Evolutionary conservation across 1,140 invertebrate genomes (phyloP).

Genomic region (Micrasema minimum): DNA sequence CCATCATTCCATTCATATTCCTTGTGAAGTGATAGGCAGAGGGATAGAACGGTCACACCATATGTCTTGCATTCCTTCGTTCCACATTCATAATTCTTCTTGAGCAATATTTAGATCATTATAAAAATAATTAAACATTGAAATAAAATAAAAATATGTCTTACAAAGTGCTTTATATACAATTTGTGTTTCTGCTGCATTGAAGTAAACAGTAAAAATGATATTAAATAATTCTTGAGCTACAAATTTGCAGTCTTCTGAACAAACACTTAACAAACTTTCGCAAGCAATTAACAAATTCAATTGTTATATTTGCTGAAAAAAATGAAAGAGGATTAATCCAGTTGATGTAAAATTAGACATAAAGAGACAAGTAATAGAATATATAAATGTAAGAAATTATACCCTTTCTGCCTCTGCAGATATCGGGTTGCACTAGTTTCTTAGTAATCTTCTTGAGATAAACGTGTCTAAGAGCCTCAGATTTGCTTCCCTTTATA

Average conservation of each 20-base stretch:
- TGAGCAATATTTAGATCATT: no score
- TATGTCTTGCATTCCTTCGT: no score
- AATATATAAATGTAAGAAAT: background rate
- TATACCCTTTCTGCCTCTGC: constrained; percentile 58
- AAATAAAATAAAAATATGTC: no score
- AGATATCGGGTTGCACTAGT: constrained; percentile 59
- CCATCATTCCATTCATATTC: no score
- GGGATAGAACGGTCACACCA: no score
- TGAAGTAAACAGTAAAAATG: constrained; percentile 62
- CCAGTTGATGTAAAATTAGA: no score
- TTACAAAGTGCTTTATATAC: constrained; percentile 63
- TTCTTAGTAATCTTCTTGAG: constrained; percentile 64
- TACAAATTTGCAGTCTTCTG: constrained; percentile 58
- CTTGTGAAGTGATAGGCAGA: no score
- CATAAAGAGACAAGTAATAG: no score
- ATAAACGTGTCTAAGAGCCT: constrained; percentile 65
- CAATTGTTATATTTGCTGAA: constrained; percentile 57
- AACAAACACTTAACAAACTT: constrained; percentile 66
- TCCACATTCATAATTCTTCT: no score
- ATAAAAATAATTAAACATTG: no score
- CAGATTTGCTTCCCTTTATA: constrained; percentile 60
- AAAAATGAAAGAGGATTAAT: background rate
- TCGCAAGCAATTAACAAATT: constrained; percentile 65
- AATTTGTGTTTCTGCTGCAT: constrained; percentile 59
- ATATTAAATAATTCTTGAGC: constrained; percentile 61